Evolutionary conservation across 1,140 invertebrate genomes (phyloP).

Genomic region (Musca vetustissima): DNA sequence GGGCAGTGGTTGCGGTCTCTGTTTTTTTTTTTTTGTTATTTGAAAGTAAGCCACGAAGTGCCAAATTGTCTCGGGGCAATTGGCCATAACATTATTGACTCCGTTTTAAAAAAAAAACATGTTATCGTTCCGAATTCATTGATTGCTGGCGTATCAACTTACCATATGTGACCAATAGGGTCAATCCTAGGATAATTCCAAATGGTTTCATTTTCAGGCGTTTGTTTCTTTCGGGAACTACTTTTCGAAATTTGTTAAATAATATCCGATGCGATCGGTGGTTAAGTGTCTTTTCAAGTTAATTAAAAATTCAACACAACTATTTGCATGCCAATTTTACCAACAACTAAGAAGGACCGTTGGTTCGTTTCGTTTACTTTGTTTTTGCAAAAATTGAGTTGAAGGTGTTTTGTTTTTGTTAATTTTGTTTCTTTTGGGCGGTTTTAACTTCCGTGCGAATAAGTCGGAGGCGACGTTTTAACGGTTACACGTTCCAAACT

Average conservation of each 20-base stretch:
- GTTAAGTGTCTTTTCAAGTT: background rate
- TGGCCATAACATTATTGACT: conserved; percentile 9
- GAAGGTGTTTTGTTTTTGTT: background rate
- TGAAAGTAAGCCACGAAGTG: conserved; percentile 19
- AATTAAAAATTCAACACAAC: background rate
- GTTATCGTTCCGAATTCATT: too few species aligned
- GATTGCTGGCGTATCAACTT: background rate
- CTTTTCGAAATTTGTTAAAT: background rate
- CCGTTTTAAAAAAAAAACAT: too few species aligned
- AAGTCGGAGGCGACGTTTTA: conserved; percentile 41
- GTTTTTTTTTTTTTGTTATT: too few species aligned
- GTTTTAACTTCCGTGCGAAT: conserved; percentile 27
- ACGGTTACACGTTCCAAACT: conserved; percentile 54
- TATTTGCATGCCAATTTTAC: conserved; percentile 10
- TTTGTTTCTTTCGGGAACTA: background rate
- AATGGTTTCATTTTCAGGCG: background rate
- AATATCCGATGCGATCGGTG: too few species aligned
- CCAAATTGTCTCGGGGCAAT: conserved; percentile 13
- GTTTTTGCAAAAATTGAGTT: too few species aligned
- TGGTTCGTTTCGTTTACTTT: too few species aligned
- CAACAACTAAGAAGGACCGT: too few species aligned
- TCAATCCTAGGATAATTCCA: conserved; percentile 5
- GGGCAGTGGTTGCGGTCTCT: too few species aligned
- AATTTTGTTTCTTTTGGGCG: too few species aligned
- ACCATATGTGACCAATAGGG: conserved; percentile 15